Percentiles rank a stretch among this genome's conserved stretches.
These are phyloP conservation scores for Linnaemya vulpina DNA, from an alignment of 2,888 invertebrate genomes.

Conservation along the genomic window DNA sequence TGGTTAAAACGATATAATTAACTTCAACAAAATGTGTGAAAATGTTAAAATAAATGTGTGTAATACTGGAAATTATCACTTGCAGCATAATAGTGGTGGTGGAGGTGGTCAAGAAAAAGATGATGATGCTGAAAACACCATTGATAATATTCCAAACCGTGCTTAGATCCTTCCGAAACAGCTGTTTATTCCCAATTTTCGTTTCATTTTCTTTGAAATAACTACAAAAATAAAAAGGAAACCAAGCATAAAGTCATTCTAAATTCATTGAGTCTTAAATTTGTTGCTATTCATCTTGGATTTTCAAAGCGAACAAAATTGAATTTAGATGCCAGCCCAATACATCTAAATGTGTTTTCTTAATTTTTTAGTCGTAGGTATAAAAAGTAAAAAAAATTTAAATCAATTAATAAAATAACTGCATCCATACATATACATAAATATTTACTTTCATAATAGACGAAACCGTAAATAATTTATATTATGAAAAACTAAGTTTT, in stretches of 20 bases:
- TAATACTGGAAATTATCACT: slow-evolving; percentile 15
- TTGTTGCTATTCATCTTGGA: slow-evolving; percentile 23
- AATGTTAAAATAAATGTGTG: background rate
- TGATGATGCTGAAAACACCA: slow-evolving; percentile 79
- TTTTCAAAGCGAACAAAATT: slow-evolving; percentile 27
- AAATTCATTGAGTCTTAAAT: slow-evolving; percentile 17
- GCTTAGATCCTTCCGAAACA: slow-evolving; percentile 72
- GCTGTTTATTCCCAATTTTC: slow-evolving; percentile 31
- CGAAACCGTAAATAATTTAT: slow-evolving; percentile 28
- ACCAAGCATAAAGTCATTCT: background rate
- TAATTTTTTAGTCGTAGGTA: slow-evolving; percentile 24
- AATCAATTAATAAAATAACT: slow-evolving; percentile 8
- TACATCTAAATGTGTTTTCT: slow-evolving; percentile 10
- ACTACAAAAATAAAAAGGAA: slow-evolving; percentile 12
- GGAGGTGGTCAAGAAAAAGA: slow-evolving; percentile 80
- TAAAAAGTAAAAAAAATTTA: background rate
- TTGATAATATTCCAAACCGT: slow-evolving; percentile 79
- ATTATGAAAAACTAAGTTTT: slow-evolving; percentile 17
- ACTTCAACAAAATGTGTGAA: slow-evolving; percentile 34
- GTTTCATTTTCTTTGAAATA: slow-evolving; percentile 36
- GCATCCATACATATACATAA: background rate
- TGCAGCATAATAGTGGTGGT: slow-evolving; percentile 55
- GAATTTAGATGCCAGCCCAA: slow-evolving; percentile 19
- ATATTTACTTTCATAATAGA: slow-evolving; percentile 34
- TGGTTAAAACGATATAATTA: slow-evolving; percentile 24